A percentile compares a stretch with the other conserved stretches of the same genome.
These are phyloP conservation scores for Myiothlypis chrysogaster DNA, from an alignment of 2,797 vertebrate genomes.

Conservation along the genomic window DNA sequence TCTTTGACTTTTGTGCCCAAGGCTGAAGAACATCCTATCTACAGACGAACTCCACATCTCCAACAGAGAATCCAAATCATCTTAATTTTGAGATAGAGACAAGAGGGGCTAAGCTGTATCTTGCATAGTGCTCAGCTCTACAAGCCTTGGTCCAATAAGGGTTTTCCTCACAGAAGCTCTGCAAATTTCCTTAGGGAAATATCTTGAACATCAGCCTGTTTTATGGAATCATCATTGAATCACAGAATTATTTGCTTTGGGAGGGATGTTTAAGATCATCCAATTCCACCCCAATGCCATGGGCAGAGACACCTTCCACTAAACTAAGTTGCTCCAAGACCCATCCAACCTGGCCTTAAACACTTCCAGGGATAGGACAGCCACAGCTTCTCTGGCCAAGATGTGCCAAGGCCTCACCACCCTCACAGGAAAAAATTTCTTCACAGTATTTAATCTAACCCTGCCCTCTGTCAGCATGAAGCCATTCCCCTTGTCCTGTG, in stretches of 20 bases:
- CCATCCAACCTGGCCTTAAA: not conserved
- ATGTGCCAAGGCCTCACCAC: not conserved
- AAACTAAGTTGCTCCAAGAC: not conserved
- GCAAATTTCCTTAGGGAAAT: not conserved
- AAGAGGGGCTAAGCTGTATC: not conserved
- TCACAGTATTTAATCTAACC: not conserved
- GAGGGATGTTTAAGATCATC: not conserved
- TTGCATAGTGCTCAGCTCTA: not conserved
- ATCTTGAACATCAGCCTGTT: not conserved
- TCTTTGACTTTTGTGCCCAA: not conserved
- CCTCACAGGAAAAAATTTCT: not conserved
- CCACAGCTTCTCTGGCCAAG: not conserved
- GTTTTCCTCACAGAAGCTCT: not conserved
- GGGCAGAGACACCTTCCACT: not conserved
- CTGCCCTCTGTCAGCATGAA: not conserved
- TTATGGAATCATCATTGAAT: not conserved
- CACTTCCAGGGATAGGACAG: not conserved
- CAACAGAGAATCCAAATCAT: not conserved
- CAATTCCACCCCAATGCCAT: not conserved
- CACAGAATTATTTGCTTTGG: not conserved
- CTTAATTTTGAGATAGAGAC: not conserved
- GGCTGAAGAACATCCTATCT: not conserved
- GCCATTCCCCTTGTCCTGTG: not conserved
- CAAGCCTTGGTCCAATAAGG: rapidly evolving
- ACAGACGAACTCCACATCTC: not conserved